phyloP scores from a whole-genome alignment of 2,888 invertebrate genomes.

The Argyresthia goedartella region DNA sequence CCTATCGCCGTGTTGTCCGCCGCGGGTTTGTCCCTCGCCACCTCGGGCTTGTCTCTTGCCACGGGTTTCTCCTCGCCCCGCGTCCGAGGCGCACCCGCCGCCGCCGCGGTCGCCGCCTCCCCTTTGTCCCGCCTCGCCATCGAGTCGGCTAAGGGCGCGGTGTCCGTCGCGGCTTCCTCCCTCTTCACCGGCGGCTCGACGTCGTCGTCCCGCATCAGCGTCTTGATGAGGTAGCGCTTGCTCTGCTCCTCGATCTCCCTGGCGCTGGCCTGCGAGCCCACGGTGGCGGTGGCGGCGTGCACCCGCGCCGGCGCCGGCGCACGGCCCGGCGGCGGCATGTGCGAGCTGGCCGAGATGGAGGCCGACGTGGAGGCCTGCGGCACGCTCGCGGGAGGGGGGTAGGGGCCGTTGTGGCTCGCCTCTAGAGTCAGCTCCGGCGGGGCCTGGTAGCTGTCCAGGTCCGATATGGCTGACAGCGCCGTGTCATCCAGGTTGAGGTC shows the following conservation, averaged over 20 bases:
- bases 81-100: too few relatives aligned
- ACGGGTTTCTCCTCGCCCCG: constrained; percentile 32
- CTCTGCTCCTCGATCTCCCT: constrained; percentile 75
- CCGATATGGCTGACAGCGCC: constrained; percentile 45
- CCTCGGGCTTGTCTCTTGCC: constrained; percentile 52
- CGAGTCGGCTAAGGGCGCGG: constrained; percentile 48
- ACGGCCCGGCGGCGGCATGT: constrained; percentile 51
- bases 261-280: constrained; percentile 60
- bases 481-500: constrained; percentile 69
- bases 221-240: constrained; percentile 89
- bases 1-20: too few relatives aligned
- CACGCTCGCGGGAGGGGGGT: not conserved
- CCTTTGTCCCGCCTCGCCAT: constrained; percentile 33
- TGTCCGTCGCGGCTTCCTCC: constrained; percentile 69
- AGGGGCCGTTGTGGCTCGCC: not conserved
- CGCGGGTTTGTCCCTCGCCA: constrained; percentile 52
- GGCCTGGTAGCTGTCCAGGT: too few relatives aligned
- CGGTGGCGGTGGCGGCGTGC: constrained; percentile 45
- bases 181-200: constrained; percentile 71
- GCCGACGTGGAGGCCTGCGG: constrained; percentile 25
- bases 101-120: constrained; percentile 62
- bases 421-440: constrained; percentile 29
- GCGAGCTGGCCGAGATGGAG: constrained; percentile 12
- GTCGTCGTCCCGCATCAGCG: constrained; percentile 88
- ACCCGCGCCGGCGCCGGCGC: constrained; percentile 41